Percentiles rank a stretch among this genome's conserved stretches.
Conservation (phyloP, 2,888 invertebrate species). For the Ornithoptera alexandrae region DNA sequence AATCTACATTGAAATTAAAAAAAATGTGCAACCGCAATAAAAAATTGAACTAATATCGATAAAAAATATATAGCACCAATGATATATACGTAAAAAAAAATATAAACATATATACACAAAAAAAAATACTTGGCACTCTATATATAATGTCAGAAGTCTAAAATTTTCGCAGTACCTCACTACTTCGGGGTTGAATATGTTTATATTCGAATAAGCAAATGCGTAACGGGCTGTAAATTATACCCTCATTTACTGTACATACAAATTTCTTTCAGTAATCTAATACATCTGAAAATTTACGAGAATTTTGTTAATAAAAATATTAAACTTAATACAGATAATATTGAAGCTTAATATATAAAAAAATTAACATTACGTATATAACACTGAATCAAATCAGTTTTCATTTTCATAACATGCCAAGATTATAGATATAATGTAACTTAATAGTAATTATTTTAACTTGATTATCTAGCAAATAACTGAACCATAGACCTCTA, state of each 20-base stretch:
- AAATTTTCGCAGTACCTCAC: constrained; percentile 36
- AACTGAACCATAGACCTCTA: too few relatives aligned
- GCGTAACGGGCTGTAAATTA: constrained; percentile 36
- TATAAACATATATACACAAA: too few relatives aligned
- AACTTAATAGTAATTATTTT: too few relatives aligned
- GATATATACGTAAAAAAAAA: too few relatives aligned
- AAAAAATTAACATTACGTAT: not conserved
- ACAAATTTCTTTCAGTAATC: not conserved
- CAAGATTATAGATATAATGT: too few relatives aligned
- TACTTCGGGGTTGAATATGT: constrained; percentile 45
- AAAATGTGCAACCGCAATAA: too few relatives aligned
- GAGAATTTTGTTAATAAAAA: not conserved
- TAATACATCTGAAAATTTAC: not conserved
- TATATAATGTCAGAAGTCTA: constrained; percentile 31
- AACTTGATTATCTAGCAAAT: too few relatives aligned
- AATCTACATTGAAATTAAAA: too few relatives aligned
- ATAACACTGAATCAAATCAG: too few relatives aligned
- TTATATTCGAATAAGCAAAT: constrained; percentile 52
- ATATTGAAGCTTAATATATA: not conserved
- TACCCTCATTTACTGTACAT: not conserved
- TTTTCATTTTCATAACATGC: too few relatives aligned
- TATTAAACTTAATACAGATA: not conserved
- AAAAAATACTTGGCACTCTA: not conserved
- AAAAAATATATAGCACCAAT: too few relatives aligned
- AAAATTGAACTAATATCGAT: too few relatives aligned